Base-by-base conservation (phyloP, 2,888 invertebrate genomes). In the Ceraclea dissimilis region DNA sequence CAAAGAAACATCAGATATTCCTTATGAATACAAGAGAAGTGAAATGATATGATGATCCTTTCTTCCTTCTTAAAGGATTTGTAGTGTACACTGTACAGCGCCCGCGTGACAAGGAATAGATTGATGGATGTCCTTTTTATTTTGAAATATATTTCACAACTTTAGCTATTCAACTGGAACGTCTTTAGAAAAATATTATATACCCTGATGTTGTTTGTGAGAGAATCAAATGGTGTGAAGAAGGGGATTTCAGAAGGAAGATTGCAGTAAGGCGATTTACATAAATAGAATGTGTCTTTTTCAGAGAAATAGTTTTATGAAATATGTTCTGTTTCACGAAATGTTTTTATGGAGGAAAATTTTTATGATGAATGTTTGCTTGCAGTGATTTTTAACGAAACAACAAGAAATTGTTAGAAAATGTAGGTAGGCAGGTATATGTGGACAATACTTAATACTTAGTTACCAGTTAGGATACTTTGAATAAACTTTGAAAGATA, bases 81-180 rank as follows among this genome's bases (percentile, higher is more conserved):
- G 17, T 16, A 39, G 34, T 39, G 20, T 52, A n/a, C n/a, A n/a
- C n/a, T n/a, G n/a, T n/a, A n/a, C n/a, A n/a, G n/a, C n/a, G n/a
- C 39, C 39, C 34, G 17, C 11, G 51, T 56, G 57, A 53, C 50
- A 22, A 52, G 49, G 20, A 39, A 39, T 43, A 52, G 52, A 18
- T 44, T 60, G 60, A 60, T 60, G 60, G 56, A 58, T 60, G 53
- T 58, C 47, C 50, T 13, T 39, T 16, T 26, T 52, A 44, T 48
- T n/a, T 49, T 52, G 49, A 33, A 47, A 33, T 52, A 58, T 58
- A 56, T 53, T 54, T 58, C 52, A 44, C 39, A 55, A 50, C 55
- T 51, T 51, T 34, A 47, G 34, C 56, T 22, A 51, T 56, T 51
- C 56, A 48, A 22, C 8, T 16, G 39, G 39, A 39, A 39, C 50